Evolutionary conservation across 2,888 invertebrate species (phyloP).

Genomic region (Girardia tigrina): DNA sequence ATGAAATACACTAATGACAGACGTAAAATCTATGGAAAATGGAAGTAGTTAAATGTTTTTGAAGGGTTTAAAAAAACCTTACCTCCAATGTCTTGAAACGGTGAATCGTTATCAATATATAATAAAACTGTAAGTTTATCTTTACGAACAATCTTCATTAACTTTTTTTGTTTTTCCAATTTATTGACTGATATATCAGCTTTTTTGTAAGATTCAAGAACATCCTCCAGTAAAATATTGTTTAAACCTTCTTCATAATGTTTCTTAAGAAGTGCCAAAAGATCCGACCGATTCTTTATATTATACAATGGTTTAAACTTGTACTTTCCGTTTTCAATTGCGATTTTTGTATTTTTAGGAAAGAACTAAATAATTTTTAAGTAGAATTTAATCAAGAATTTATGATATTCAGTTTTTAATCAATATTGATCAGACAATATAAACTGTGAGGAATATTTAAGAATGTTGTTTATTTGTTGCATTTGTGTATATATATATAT

Average conservation of each 20-base stretch:
- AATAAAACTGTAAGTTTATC: not conserved
- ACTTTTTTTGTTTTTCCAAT: not conserved
- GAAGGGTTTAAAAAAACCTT: not conserved
- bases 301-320: constrained; percentile 11
- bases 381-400: too few relatives aligned
- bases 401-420: too few relatives aligned
- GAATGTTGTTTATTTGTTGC: too few relatives aligned
- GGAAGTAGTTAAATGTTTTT: not conserved
- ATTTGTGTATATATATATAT: too few relatives aligned
- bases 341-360: constrained; percentile 25
- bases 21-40: not conserved
- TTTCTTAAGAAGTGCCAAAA: not conserved
- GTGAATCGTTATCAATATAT: not conserved
- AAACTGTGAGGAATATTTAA: too few relatives aligned
- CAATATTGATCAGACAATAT: too few relatives aligned
- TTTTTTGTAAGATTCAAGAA: not conserved
- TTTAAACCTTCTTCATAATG: not conserved
- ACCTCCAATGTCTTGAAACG: not conserved
- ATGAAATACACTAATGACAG: constrained; percentile 4
- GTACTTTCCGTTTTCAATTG: constrained; percentile 10
- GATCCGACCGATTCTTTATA: not conserved
- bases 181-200: not conserved
- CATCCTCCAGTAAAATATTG: not conserved
- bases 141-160: not conserved
- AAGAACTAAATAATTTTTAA: not conserved